Evolutionary conservation across 1,140 invertebrate genomes (phyloP).

Genomic region (Portunus trituberculatus): DNA sequence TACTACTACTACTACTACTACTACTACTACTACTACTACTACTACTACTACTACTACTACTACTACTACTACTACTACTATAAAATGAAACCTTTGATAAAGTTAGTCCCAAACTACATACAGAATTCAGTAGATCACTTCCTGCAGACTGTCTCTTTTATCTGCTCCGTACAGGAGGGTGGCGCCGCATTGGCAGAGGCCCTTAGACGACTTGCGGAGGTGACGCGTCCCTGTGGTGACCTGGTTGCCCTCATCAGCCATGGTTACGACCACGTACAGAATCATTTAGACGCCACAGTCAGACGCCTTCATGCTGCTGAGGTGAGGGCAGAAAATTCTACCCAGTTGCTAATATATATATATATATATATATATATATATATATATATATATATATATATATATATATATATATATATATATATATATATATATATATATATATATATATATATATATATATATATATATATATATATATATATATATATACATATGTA

Average conservation of each 20-base stretch:
- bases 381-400: too few species aligned
- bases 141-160: background rate
- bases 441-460: conserved; percentile 58
- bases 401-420: too few species aligned
- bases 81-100: too few species aligned
- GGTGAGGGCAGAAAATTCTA: background rate
- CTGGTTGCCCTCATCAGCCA: conserved; percentile 41
- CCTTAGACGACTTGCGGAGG: background rate
- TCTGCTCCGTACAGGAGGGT: background rate
- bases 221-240: conserved; percentile 33
- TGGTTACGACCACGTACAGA: conserved; percentile 42
- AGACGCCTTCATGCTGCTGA: conserved; percentile 15
- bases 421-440: conserved; percentile 54
- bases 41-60: too few species aligned
- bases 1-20: background rate
- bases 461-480: too few species aligned
- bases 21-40: background rate
- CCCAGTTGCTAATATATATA: too few species aligned
- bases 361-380: too few species aligned
- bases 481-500: too few species aligned
- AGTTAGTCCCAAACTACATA: too few species aligned
- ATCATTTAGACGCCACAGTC: background rate
- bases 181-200: background rate
- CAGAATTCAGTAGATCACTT: too few species aligned
- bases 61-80: too few species aligned